phyloP scores from a whole-genome alignment of 1,140 invertebrate species.

The Palaemon carinicauda region DNA sequence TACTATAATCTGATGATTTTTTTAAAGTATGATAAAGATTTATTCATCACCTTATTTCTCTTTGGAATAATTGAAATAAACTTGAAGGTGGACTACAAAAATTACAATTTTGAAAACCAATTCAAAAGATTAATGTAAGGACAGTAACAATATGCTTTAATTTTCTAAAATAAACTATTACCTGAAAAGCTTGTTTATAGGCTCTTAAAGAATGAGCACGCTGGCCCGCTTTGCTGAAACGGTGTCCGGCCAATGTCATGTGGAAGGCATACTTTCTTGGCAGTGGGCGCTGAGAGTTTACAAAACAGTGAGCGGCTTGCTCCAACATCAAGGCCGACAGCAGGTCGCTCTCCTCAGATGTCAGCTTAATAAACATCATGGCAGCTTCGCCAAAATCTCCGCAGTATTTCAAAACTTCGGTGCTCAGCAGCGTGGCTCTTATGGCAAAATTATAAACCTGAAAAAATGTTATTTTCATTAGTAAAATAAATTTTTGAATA shows the following conservation, averaged over 20 bases:
- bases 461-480: neutral
- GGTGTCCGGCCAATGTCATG: constrained; percentile 91
- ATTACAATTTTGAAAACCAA: too few species aligned
- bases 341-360: constrained; percentile 91
- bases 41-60: too few species aligned
- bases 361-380: constrained; percentile 92
- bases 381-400: constrained; percentile 87
- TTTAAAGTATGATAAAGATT: too few species aligned
- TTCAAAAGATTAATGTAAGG: neutral
- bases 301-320: constrained; percentile 93
- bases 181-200: constrained; percentile 91
- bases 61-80: too few species aligned
- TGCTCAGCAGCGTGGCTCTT: constrained; percentile 85
- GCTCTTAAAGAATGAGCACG: constrained; percentile 88
- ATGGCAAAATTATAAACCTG: constrained; percentile 76
- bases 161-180: constrained; percentile 61
- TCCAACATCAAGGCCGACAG: constrained; percentile 85
- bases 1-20: too few species aligned
- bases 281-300: constrained; percentile 77
- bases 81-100: too few species aligned
- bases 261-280: constrained; percentile 97
- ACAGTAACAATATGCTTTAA: neutral
- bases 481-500: too few species aligned
- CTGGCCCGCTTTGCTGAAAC: constrained; percentile 89
- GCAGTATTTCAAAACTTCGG: constrained; percentile 82